Percentiles rank a stretch among this genome's conserved stretches.
These are phyloP conservation scores for Gorsachius goisagi DNA, from an alignment of 2,113 vertebrate genomes.

Conservation along the genomic window DNA sequence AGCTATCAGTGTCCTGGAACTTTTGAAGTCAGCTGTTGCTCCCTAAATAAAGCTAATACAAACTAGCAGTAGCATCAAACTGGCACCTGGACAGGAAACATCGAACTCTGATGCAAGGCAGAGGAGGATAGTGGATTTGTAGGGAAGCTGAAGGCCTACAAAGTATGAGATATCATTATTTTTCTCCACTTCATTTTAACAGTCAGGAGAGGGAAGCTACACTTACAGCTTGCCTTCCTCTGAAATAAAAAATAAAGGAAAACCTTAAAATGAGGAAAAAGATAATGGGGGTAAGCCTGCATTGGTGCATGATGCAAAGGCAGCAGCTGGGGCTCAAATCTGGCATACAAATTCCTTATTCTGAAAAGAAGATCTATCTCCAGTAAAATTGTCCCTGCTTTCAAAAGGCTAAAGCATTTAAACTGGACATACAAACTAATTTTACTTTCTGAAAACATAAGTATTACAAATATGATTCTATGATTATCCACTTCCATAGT, in stretches of 20 bases:
- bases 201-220: neutral
- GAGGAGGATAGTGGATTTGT: neutral
- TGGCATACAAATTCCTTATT: neutral
- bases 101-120: neutral
- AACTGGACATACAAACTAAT: neutral
- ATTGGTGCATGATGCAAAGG: neutral
- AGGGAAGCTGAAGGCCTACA: neutral
- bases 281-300: neutral
- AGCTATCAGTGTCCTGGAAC: neutral
- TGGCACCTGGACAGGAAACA: neutral
- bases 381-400: neutral
- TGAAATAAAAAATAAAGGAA: neutral
- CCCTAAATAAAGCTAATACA: neutral
- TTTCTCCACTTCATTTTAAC: neutral
- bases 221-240: neutral
- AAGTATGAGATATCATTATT: neutral
- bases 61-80: neutral
- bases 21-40: neutral
- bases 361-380: neutral
- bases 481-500: neutral
- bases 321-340: neutral
- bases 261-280: neutral
- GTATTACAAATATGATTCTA: neutral
- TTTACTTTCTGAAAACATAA: neutral
- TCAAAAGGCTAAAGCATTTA: neutral